phyloP scores from a whole-genome alignment of 1,140 invertebrate genomes.

The Drosophila albomicans region DNA sequence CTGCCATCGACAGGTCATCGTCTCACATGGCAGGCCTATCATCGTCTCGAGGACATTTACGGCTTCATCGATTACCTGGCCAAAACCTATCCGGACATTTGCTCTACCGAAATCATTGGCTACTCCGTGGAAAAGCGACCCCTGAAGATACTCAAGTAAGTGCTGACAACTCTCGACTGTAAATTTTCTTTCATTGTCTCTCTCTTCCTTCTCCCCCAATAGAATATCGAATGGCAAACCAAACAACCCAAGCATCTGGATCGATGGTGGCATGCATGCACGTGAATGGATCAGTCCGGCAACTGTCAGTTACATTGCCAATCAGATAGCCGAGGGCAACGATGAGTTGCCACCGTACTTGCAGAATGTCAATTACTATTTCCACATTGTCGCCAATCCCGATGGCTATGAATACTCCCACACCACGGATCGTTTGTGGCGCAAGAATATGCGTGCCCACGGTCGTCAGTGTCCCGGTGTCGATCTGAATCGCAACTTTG shows the following conservation, averaged over 20 bases:
- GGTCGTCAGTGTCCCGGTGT: constrained; percentile 89
- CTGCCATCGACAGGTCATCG: constrained; percentile 87
- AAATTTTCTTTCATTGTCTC: not conserved
- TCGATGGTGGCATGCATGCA: constrained; percentile 93
- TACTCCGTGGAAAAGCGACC: constrained; percentile 90
- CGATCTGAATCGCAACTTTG: constrained; percentile 94
- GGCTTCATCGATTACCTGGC: constrained; percentile 91
- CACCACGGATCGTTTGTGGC: constrained; percentile 91
- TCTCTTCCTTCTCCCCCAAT: not conserved
- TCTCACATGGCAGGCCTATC: constrained; percentile 93
- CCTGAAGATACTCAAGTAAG: constrained; percentile 88
- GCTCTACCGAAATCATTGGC: constrained; percentile 90
- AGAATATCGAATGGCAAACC: constrained; percentile 89
- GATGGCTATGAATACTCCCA: constrained; percentile 95
- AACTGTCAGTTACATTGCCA: constrained; percentile 92
- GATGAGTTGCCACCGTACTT: constrained; percentile 89
- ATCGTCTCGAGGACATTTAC: constrained; percentile 89
- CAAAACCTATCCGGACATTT: constrained; percentile 89
- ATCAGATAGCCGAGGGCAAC: constrained; percentile 91
- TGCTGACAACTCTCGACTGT: not conserved
- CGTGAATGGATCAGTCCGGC: constrained; percentile 97
- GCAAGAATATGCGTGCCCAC: constrained; percentile 90
- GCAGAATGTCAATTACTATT: constrained; percentile 92
- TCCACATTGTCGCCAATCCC: constrained; percentile 90
- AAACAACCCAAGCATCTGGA: constrained; percentile 88